Evolutionary conservation across 2,888 invertebrate species (phyloP).

Genomic region (Phasia obesa): DNA sequence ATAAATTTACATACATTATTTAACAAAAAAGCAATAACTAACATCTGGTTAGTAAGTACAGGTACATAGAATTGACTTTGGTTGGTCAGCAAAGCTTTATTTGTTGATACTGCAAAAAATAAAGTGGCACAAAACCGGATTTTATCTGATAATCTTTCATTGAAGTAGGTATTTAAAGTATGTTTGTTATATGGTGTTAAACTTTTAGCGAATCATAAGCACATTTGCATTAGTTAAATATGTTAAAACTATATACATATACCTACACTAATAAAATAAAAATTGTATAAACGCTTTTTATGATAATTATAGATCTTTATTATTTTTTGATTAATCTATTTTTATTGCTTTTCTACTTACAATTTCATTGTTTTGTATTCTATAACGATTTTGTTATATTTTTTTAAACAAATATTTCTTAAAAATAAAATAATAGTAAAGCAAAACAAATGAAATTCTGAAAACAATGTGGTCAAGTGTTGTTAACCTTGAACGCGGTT

Average conservation of each 20-base stretch:
- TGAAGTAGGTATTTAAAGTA: conserved; percentile 39
- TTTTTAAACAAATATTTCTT: neutral
- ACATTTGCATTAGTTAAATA: conserved; percentile 30
- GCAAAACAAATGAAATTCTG: conserved; percentile 54
- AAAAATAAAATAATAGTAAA: conserved; percentile 27
- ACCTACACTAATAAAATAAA: no score
- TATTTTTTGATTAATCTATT: neutral
- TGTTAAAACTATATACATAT: conserved; percentile 28
- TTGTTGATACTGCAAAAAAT: conserved; percentile 11
- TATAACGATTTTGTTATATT: conserved; percentile 30
- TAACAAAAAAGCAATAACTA: conserved; percentile 18
- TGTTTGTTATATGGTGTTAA: conserved; percentile 9
- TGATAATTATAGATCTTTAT: no score
- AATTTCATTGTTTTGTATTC: conserved; percentile 38
- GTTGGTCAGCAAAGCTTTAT: conserved; percentile 19
- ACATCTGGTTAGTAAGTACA: conserved; percentile 39
- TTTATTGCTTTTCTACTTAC: conserved; percentile 16
- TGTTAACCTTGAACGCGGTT: conserved; percentile 70
- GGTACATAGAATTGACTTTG: conserved; percentile 1
- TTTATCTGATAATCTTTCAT: conserved; percentile 43
- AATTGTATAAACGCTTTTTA: neutral
- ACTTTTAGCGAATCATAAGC: conserved; percentile 21
- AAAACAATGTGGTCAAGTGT: conserved; percentile 64
- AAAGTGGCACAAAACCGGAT: conserved; percentile 35
- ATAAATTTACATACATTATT: conserved; percentile 57